Evolutionary conservation across 2,888 invertebrate species (phyloP), one percentile per base, ranked within the genome.

Genomic region (Ceramica pisi): DNA sequence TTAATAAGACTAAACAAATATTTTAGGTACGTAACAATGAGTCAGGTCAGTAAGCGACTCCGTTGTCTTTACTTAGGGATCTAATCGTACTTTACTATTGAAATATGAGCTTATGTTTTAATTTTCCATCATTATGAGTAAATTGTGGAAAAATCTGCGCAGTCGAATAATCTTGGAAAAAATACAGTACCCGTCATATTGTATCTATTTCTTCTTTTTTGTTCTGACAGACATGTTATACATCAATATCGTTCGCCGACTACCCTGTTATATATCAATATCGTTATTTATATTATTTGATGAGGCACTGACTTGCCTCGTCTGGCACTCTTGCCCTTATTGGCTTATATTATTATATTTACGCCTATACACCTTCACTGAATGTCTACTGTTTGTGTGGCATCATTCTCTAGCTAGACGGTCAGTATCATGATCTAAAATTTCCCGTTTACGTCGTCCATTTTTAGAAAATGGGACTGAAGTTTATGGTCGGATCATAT

Each of bases 1-100:
- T 55, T 62, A 71, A 59, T 71, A 71, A 67, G 26, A 63, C 63
- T 46, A 8, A 61, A 57, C 57, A 67, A 55, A 71, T 51, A 26
- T 35, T 14, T 38, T 38, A 38, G 23, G 41, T 14, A 53, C 41
- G n/a, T 59, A 53, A 10, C 9, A 53, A 67, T 44, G 65, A 26
- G 67, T 51, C 44, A 41, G 31, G 67, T 51, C 41, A 53, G 31
- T 55, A 12, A 35, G 23, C 50, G 16, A 55, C 35, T 46, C 55
- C 44, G 41, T 53, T 73, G 55, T 77, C 56, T 70, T 79, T 70
- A 44, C 41, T 53, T 60, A 50, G 12, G 19, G 23, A 46, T 41
- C 6, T 38, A 75, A 51, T 75, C 65, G 38, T 38, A 38, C 14
- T 41, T 35, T 48, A 26, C 14, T 12, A 50, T 41, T 55, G 31